Conservation (phyloP, 92 coral and sea anemone species). For the Paramuricea clavata region DNA sequence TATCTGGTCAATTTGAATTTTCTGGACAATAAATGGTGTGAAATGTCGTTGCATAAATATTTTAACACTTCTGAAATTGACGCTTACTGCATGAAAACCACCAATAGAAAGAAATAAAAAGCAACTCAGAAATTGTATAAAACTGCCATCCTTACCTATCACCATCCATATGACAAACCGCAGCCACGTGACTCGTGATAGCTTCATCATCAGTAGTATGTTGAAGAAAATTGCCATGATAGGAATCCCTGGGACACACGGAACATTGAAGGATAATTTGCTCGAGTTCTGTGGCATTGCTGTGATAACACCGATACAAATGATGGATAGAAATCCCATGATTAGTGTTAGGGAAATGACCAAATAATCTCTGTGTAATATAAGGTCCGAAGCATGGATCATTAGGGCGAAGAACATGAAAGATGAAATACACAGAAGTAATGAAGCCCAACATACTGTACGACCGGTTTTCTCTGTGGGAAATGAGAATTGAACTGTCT, state of each 20-base stretch:
- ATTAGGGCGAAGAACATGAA: constrained; percentile 78
- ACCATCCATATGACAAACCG: constrained; percentile 97
- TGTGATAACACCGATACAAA: constrained; percentile 82
- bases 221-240: constrained; percentile 90
- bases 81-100: too few relatives aligned
- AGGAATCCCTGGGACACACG: constrained; percentile 93
- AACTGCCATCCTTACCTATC: constrained; percentile 70
- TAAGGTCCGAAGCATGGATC: constrained; percentile 80
- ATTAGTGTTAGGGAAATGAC: constrained; percentile 73
- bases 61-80: too few relatives aligned
- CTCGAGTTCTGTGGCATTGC: constrained; percentile 83
- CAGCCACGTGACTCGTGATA: constrained; percentile 91
- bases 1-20: too few relatives aligned
- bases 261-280: constrained; percentile 89
- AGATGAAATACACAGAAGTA: constrained; percentile 78
- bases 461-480: constrained; percentile 86
- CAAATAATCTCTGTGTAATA: constrained; percentile 64
- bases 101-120: not conserved
- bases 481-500: constrained; percentile 16
- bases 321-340: constrained; percentile 77
- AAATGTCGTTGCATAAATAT: too few relatives aligned
- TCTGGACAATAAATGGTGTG: too few relatives aligned
- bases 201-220: constrained; percentile 89
- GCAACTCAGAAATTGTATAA: not conserved
- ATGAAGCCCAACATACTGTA: constrained; percentile 80